Base-by-base conservation (phyloP, 2,888 invertebrate species). In the Heliconius aoede region DNA sequence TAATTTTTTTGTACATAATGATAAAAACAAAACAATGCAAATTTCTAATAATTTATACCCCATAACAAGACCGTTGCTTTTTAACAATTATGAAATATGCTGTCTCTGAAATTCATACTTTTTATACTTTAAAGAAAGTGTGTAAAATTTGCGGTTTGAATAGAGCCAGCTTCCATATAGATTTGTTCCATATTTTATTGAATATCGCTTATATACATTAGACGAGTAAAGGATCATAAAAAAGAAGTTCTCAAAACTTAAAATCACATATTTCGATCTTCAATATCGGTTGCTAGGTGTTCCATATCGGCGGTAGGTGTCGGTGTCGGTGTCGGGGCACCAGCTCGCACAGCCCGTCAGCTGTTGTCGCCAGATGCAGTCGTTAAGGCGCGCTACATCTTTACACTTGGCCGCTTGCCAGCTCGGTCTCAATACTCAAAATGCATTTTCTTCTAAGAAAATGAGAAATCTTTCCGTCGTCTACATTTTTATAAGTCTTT, bases 331-430 rank as follows among this genome's bases (percentile, higher is more conserved):
- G 46, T 28, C 69, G 28, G 46, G 8, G 68, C 18, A 11, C 30
- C 2, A 61, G n/a, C 51, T 30, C 61, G 69, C 62, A 55, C 36
- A 51, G 58, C 36, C 69, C 62, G 74, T 61, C 74, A 77, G 77
- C 72, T 77, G 74, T 67, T 76, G 58, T 72, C 74, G 46, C 74
- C 67, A 79, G 79, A 69, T 77, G 76, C 72, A 77, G 72, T 73
- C 74, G 69, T 75, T 77, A 68, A 67, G 74, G 72, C 72, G 74
- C 28, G 77, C 77, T 72, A 78, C 51, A 69, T 76, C 71, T 78
- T 78, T 74, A 28, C 61, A 69, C 46, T 79, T 79, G 79, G 77
- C 72, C 64, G 64, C 58, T 72, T 77, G 79, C 79, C 79, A 79
- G 78, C 62, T 64, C 32, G 40, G 60, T 62, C 73, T 78, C 58